Base-by-base conservation (phyloP, 1,140 invertebrate genomes). In the Delia radicum region DNA sequence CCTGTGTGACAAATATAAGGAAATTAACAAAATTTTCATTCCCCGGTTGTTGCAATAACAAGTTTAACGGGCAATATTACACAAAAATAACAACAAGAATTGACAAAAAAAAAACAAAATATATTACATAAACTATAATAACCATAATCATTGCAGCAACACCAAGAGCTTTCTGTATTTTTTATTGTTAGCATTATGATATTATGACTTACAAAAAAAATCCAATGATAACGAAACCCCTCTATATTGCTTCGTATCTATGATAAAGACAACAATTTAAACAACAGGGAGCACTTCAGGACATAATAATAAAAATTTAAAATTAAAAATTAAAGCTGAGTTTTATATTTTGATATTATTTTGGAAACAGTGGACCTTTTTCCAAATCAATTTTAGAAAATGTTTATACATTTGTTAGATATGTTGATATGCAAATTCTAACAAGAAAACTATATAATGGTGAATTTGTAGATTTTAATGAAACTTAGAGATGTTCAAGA, bases 11-110 rank as follows among this genome's bases (percentile, higher is more conserved):
- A 63, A 63, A 28, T 63, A 63, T 27, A 27, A 63, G 61, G 61
- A 63, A 63, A 63, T 63, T 63, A 63, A 63, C n/a, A 63, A 63
- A 63, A 63, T n/a, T n/a, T n/a, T n/a, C n/a, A n/a, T 24, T 27
- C 61, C 61, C 15, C 15, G 24, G 55, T n/a, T 63, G 61, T 18
- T 61, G 63, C 15, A 29, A 29, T 67, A 29, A 7, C 12, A n/a
- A 15, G 3, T 13, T 5, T 18, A 55, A 55, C 48, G 48, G 21
- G n/a, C 48, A 21, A 55, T 18, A 55, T 21, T 33, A 33, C 31
- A 33, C 31, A 6, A 33, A 4, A 33, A n/a, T 42, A 42, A 15
- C 48, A 55, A 55, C 48, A 55, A 4, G 6, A 55, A 55, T n/a
- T 42, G n/a, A 15, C 12, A 42, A 42, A 42, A 42, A 42, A 10